Conservation (phyloP, 2,888 invertebrate genomes). For the Agrotis clavis region DNA sequence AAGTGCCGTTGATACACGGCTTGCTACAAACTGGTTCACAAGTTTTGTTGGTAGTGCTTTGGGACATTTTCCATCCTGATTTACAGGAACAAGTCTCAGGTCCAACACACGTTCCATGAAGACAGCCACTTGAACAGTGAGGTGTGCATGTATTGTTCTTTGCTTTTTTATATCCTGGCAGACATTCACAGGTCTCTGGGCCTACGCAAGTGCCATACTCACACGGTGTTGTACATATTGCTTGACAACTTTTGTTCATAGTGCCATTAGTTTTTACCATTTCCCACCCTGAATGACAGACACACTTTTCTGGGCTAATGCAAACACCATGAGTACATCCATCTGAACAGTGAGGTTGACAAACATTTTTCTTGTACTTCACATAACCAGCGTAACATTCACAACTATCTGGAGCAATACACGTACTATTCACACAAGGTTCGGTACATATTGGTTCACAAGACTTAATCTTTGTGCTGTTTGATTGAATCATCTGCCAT, state of each 20-base stretch:
- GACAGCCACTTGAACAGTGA: slow-evolving; percentile 57
- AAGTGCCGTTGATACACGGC: slow-evolving; percentile 30
- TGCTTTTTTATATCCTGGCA: slow-evolving; percentile 13
- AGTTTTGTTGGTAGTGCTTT: background rate
- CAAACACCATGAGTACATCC: slow-evolving; percentile 27
- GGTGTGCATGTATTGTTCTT: slow-evolving; percentile 43
- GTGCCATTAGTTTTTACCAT: background rate
- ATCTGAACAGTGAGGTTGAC: slow-evolving; percentile 34
- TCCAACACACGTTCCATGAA: slow-evolving; percentile 46
- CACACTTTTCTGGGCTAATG: slow-evolving; percentile 2
- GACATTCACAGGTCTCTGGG: slow-evolving; percentile 33
- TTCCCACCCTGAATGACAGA: slow-evolving; percentile 36
- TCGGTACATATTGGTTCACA: slow-evolving; percentile 40
- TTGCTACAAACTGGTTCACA: slow-evolving; percentile 28
- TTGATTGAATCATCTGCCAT: slow-evolving; percentile 21
- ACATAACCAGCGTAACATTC: slow-evolving; percentile 36
- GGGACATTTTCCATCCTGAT: slow-evolving; percentile 9
- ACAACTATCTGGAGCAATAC: slow-evolving; percentile 40
- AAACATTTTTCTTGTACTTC: slow-evolving; percentile 1
- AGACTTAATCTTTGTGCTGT: background rate
- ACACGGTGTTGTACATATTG: slow-evolving; percentile 27
- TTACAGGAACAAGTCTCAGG: slow-evolving; percentile 47
- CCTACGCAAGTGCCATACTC: slow-evolving; percentile 25
- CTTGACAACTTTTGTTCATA: slow-evolving; percentile 15
- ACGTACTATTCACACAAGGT: slow-evolving; percentile 34